Conservation (phyloP, 2,888 invertebrate species). For the Parnassius orleans region DNA sequence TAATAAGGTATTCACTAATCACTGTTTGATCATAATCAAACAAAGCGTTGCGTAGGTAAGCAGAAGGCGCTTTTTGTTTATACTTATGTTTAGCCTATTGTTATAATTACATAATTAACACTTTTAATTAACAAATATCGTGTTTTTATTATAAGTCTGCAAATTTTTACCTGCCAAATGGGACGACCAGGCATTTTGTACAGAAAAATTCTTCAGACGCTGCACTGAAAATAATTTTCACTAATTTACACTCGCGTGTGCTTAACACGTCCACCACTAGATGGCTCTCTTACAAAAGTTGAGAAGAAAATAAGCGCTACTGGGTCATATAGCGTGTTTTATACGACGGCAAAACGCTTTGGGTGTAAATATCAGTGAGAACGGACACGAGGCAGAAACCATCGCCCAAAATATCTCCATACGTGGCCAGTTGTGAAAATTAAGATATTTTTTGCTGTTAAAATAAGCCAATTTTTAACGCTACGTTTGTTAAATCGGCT, state of each 20-base stretch:
- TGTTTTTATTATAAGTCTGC: slow-evolving; percentile 7
- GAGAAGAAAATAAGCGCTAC: slow-evolving; percentile 74
- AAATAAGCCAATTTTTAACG: slow-evolving; percentile 2
- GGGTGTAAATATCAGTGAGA: slow-evolving; percentile 68
- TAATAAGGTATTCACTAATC: too few species aligned
- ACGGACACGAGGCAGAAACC: slow-evolving; percentile 71
- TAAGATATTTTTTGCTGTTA: slow-evolving; percentile 41
- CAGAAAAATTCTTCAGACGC: slow-evolving; percentile 48
- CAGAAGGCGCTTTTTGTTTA: too few species aligned
- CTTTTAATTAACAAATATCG: too few species aligned
- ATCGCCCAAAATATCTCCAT: slow-evolving; percentile 72
- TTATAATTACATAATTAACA: too few species aligned
- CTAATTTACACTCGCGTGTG: slow-evolving; percentile 52
- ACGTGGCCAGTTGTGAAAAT: slow-evolving; percentile 53
- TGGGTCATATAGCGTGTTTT: slow-evolving; percentile 77
- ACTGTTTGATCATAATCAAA: too few species aligned
- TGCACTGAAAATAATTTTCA: slow-evolving; percentile 43
- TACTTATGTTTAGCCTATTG: too few species aligned
- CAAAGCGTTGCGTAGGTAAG: too few species aligned
- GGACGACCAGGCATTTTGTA: slow-evolving; percentile 87
- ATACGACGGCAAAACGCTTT: slow-evolving; percentile 66
- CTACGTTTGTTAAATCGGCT: too few species aligned
- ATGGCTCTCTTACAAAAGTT: slow-evolving; percentile 78
- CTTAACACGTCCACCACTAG: slow-evolving; percentile 65
- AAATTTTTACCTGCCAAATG: slow-evolving; percentile 84